Percentiles rank a stretch among this genome's conserved stretches.
These are phyloP conservation scores for Arctocebus calabarensis DNA, from an alignment of 2,797 vertebrate genomes.

Conservation along the genomic window DNA sequence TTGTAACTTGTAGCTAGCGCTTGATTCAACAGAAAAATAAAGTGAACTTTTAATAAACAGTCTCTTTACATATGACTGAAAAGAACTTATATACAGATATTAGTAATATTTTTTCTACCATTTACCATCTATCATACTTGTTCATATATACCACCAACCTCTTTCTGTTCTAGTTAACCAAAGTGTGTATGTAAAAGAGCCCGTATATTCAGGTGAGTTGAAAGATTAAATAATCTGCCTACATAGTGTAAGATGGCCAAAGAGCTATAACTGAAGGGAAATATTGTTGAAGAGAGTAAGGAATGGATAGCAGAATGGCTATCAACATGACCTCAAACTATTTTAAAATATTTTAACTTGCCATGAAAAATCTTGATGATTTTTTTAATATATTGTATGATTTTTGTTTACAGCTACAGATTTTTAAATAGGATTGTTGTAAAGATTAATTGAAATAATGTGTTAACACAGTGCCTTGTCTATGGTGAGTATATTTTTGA, in stretches of 20 bases:
- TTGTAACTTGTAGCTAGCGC: constrained; percentile 43
- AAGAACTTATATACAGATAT: neutral
- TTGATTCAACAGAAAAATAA: constrained; percentile 76
- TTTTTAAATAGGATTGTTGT: neutral
- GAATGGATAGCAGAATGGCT: neutral
- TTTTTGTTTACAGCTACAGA: constrained; percentile 7
- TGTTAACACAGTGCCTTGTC: neutral
- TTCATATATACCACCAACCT: neutral
- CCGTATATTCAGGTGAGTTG: neutral
- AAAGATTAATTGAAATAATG: neutral
- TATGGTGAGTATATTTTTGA: neutral
- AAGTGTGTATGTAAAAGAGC: neutral
- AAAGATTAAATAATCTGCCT: neutral
- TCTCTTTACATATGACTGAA: constrained; percentile 53
- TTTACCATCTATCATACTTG: constrained; percentile 54
- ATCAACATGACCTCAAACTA: neutral
- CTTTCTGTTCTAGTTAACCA: neutral
- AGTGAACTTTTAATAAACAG: constrained; percentile 74
- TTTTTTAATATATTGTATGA: neutral
- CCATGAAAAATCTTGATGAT: neutral
- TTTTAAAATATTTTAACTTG: constrained; percentile 42
- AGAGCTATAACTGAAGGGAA: neutral
- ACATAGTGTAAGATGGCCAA: neutral
- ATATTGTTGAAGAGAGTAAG: neutral
- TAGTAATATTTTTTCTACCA: constrained; percentile 36